Percentiles rank a stretch among this genome's conserved stretches.
These are phyloP conservation scores for Iguana delicatissima DNA, from an alignment of 2,797 vertebrate species.

Conservation along the genomic window DNA sequence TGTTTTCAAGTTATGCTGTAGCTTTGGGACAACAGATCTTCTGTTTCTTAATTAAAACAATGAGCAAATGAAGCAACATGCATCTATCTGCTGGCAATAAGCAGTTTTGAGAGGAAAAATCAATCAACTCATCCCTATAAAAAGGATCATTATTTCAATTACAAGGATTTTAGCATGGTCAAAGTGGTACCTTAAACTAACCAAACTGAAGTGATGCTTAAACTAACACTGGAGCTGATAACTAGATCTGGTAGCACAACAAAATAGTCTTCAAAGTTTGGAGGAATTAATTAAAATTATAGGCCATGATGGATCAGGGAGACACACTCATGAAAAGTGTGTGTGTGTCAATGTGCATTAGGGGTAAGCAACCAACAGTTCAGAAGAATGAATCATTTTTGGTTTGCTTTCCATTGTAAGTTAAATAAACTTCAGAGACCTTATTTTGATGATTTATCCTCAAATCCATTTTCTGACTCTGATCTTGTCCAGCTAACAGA, in stretches of 20 bases:
- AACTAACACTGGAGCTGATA: neutral
- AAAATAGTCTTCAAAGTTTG: neutral
- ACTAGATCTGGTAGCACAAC: neutral
- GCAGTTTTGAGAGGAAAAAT: neutral
- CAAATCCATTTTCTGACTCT: neutral
- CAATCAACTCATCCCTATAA: neutral
- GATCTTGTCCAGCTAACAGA: neutral
- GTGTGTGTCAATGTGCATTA: neutral
- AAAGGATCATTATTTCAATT: neutral
- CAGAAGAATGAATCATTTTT: neutral
- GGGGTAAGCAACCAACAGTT: neutral
- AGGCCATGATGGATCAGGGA: neutral
- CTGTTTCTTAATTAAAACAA: neutral
- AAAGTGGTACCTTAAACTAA: neutral
- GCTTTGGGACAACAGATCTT: neutral
- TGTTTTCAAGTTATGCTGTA: too few relatives aligned
- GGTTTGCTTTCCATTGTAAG: neutral
- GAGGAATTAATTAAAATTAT: neutral
- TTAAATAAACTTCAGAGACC: neutral
- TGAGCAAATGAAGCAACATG: neutral
- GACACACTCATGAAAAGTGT: neutral
- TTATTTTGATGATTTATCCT: fast-evolving
- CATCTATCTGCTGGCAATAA: neutral
- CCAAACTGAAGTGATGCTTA: neutral
- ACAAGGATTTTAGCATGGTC: too few relatives aligned